Base-by-base conservation (phyloP, 1,140 invertebrate genomes). In the Radopholus similis region DNA sequence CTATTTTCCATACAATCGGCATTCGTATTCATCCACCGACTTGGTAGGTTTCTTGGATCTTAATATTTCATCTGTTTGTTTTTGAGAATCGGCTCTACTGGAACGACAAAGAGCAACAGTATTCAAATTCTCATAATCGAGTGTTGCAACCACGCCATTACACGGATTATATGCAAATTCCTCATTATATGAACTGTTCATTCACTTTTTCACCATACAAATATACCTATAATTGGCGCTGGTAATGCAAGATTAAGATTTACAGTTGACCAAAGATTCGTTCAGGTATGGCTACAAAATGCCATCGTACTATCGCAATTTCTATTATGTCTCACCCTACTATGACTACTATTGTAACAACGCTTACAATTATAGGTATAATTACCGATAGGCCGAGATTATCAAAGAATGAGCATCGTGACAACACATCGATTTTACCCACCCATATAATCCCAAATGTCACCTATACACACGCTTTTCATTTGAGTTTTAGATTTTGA, bases 281-380 rank as follows among this genome's bases (percentile, higher is more conserved):
- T 4, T 26, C 32, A 47, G 58, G 37, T 60, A 60, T 38, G 58
- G 57, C 21, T 40, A 60, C 35, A 60, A 60, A 47, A 18, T 47
- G 44, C 58, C 58, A 21, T 60, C 58, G 44, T 60, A 60, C 30
- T 60, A 60, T 13, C 15, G 58, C 26, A n/a, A 49, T 47, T 47
- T 37, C 21, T 60, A 47, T 13, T 60, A 60, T 38, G 38, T 60
- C 13, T 60, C 58, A n/a, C 58, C 58, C 4, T 60, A 60, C 34
- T 60, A 60, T 15, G 58, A 60, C 42, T 60, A 60, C 30, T 60
- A 60, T 18, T 60, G 38, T 30, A 60, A 60, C 35, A 60, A 60
- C 42, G 13, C 58, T 15, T 60, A 60, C 30, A 60, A 60, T 47
- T 60, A 47, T 23, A 30, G 32, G 26, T 37, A 60, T 38, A 60